Evolutionary conservation across 2,888 invertebrate species (phyloP).

Genomic region (Polydrusus tereticollis): DNA sequence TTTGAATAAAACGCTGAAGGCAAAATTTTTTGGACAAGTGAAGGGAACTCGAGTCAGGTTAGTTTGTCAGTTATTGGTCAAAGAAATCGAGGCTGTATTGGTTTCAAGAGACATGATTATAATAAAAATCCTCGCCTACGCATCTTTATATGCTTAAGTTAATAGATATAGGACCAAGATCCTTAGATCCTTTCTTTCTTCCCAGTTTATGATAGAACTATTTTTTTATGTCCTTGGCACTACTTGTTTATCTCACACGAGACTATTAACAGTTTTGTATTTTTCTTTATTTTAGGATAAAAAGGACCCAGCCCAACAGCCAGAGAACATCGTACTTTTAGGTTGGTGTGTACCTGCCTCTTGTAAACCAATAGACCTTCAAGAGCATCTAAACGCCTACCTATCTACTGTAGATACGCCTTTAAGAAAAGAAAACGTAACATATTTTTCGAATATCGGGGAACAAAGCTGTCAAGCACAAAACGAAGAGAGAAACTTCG

Average conservation of each 20-base stretch:
- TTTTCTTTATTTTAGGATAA: conserved; percentile 52
- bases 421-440: conserved; percentile 55
- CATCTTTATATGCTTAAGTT: too few relatives aligned
- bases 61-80: too few relatives aligned
- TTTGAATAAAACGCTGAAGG: too few relatives aligned
- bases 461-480: conserved; percentile 54
- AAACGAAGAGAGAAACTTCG: conserved; percentile 51
- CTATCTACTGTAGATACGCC: conserved; percentile 57
- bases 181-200: too few relatives aligned
- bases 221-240: too few relatives aligned
- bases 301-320: conserved; percentile 58
- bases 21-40: too few relatives aligned
- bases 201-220: too few relatives aligned
- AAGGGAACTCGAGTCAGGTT: too few relatives aligned
- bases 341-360: conserved; percentile 61
- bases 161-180: too few relatives aligned
- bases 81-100: too few relatives aligned
- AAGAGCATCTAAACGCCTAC: conserved; percentile 54
- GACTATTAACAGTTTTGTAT: neutral
- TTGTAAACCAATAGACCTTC: conserved; percentile 55
- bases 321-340: conserved; percentile 55
- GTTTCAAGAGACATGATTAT: too few relatives aligned
- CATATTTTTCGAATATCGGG: conserved; percentile 51
- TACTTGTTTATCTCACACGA: neutral
- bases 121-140: too few relatives aligned